Evolutionary conservation across 1,140 invertebrate genomes (phyloP), one percentile per base, ranked within the genome.

Genomic region (Macrotrachela quadricornifera): DNA sequence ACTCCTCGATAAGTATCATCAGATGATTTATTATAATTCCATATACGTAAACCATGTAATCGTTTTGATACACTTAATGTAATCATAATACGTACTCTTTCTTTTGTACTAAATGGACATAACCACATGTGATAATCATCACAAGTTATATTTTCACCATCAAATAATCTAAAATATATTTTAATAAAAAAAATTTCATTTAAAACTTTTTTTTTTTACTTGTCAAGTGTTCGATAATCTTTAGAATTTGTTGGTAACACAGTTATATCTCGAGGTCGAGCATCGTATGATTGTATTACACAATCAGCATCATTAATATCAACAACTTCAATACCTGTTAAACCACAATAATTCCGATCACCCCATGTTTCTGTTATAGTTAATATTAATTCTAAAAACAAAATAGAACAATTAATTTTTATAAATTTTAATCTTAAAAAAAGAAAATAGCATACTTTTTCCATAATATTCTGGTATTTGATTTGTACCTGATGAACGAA

Each of bases 11-110:
- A 82, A 30, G 79, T 77, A 49, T 78, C 66, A 59, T 83, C 80
- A 58, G 77, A 69, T 56, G 72, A 78, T 53, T 74, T 77, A 65
- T 84, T 85, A 64, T 83, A 85, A 68, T 85, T 85, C 81, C 81
- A 85, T 39, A 85, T 62, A 47, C 77, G 72, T 1, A 85, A 64
- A 49, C 72, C 71, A 48, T 60, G 61, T 37, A 64, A 63, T 49
- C 60, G 59, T 59, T 60, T 61, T 57, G 63, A 60, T 52, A 64
- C 51, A 17, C 42, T 62, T 61, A 62, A 69, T 59, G 54, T 60
- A 13, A 71, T 57, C 14, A 58, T 63, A 10, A 69, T 13, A 2
- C 51, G 57, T 51, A 68, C 65, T 49, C 62, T 59, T 17, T 63
- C 46, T n/a, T 61, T 63, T 21, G 62, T 59, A 14, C 61, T 64